phyloP scores from a whole-genome alignment of 2,797 vertebrate genomes.

The Ptychobarbus kaznakovi region DNA sequence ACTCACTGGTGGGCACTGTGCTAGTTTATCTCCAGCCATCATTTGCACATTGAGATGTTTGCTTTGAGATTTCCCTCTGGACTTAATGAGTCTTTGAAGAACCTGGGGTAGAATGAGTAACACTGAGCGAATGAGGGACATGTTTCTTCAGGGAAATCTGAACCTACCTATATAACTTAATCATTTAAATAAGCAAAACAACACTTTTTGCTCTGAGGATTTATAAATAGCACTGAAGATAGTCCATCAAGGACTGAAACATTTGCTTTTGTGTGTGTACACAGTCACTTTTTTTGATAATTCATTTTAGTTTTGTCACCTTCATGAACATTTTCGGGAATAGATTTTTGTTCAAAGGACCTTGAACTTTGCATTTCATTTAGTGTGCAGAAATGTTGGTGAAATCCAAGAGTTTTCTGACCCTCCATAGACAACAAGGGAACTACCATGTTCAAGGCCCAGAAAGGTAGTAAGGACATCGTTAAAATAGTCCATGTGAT shows the following conservation, averaged over 20 bases:
- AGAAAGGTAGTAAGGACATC: background rate
- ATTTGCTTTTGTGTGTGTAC: background rate
- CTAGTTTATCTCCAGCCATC: conserved; percentile 96
- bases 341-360: too few relatives aligned
- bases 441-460: too few relatives aligned
- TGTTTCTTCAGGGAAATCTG: background rate
- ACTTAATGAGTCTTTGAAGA: conserved; percentile 92
- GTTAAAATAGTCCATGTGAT: background rate
- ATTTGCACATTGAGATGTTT: conserved; percentile 97
- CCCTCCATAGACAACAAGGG: background rate
- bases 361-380: background rate
- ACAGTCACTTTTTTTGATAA: background rate
- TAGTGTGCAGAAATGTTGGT: background rate
- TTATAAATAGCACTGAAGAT: background rate
- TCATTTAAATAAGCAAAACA: background rate
- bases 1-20: conserved; percentile 93
- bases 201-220: background rate
- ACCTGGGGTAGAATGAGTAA: conserved; percentile 76
- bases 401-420: background rate
- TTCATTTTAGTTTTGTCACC: too few relatives aligned
- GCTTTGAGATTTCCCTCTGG: conserved; percentile 95
- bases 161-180: background rate
- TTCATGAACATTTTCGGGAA: background rate
- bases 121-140: conserved; percentile 19
- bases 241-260: background rate